These are phyloP conservation scores for Acanthis flammea DNA, from an alignment of 2,797 vertebrate species.

Conservation along the genomic window DNA sequence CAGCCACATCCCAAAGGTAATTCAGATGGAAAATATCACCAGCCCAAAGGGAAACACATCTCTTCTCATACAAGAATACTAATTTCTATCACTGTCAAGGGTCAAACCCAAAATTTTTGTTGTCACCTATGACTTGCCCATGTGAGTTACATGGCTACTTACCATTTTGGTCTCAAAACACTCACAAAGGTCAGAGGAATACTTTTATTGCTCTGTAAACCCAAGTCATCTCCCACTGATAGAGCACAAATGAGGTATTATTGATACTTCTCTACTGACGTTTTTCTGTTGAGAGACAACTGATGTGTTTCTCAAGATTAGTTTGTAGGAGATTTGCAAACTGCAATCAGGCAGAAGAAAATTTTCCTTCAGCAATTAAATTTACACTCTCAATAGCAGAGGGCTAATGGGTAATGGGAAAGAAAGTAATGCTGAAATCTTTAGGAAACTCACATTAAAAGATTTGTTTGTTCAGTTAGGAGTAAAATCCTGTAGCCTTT, in stretches of 20 bases:
- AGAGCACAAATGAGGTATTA: not conserved
- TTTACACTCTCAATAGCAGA: not conserved
- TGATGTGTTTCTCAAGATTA: not conserved
- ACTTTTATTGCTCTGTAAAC: not conserved
- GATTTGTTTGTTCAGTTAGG: not conserved
- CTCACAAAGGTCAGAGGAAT: not conserved
- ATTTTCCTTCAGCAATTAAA: not conserved
- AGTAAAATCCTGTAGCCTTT: not conserved
- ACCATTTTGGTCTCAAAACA: not conserved
- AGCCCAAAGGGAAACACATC: not conserved
- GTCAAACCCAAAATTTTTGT: not conserved
- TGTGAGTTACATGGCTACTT: not conserved
- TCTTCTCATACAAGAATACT: not conserved
- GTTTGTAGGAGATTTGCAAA: not conserved
- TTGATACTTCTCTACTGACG: not conserved
- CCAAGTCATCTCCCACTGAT: not conserved
- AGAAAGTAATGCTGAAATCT: not conserved
- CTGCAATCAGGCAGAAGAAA: not conserved
- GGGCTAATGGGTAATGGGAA: not conserved
- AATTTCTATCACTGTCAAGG: not conserved
- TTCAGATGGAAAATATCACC: not conserved
- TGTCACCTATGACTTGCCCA: not conserved
- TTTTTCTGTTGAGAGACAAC: not conserved
- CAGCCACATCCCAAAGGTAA: not conserved
- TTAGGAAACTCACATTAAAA: not conserved